Conservation (phyloP, 2,113 vertebrate genomes). For the Vireo altiloquus region DNA sequence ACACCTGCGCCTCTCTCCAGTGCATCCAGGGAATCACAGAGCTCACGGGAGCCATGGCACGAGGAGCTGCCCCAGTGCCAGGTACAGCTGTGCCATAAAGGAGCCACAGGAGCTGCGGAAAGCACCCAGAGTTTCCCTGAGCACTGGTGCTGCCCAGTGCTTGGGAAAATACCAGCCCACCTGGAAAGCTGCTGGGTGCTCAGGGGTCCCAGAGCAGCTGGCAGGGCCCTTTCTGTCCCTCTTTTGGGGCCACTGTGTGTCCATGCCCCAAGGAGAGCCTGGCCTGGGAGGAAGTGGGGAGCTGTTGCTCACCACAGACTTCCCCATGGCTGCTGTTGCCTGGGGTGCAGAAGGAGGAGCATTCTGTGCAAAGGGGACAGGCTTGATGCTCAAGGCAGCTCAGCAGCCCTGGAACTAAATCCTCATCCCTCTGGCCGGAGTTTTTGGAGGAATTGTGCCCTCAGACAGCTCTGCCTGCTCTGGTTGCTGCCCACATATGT, state of each 20-base stretch:
- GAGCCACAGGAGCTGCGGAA: neutral
- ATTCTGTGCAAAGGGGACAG: neutral
- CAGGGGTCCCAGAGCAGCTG: neutral
- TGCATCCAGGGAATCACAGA: accelerated
- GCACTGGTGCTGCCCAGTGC: neutral
- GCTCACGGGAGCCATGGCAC: neutral
- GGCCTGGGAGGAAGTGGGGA: neutral
- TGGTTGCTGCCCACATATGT: accelerated
- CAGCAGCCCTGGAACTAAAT: neutral
- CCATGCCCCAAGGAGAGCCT: accelerated
- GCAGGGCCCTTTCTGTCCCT: neutral
- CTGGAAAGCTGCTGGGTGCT: too few species aligned
- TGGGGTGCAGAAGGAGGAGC: accelerated
- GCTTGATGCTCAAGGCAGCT: accelerated
- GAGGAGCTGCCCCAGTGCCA: neutral
- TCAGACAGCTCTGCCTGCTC: neutral
- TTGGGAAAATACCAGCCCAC: accelerated
- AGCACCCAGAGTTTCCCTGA: neutral
- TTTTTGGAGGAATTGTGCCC: neutral
- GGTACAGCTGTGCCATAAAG: neutral
- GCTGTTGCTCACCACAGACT: neutral
- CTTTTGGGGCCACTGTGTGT: neutral
- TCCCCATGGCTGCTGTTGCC: accelerated
- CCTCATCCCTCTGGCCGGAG: neutral
- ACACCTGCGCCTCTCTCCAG: neutral